Conservation (phyloP, 1,140 invertebrate genomes). For the Drosophila hydei region DNA sequence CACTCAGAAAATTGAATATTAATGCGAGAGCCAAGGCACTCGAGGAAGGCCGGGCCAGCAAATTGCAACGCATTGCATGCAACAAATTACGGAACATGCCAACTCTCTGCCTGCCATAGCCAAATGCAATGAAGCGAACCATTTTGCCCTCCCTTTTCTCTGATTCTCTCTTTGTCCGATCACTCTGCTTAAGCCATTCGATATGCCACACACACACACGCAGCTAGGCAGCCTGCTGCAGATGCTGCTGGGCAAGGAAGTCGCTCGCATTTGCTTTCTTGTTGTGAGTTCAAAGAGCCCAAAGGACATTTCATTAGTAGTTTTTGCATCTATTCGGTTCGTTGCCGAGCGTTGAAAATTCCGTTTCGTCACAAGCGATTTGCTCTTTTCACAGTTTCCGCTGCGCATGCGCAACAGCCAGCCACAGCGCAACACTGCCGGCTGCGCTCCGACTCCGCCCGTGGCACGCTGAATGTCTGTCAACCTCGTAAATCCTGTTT, state of each 20-base stretch:
- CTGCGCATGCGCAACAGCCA: conserved; percentile 47
- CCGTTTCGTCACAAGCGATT: conserved; percentile 78
- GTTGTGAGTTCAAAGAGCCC: conserved; percentile 15
- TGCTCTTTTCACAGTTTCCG: conserved; percentile 73
- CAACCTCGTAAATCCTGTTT: conserved; percentile 80
- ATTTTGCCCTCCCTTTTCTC: conserved; percentile 41
- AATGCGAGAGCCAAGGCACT: conserved; percentile 57
- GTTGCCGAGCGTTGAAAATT: conserved; percentile 74
- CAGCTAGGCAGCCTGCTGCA: conserved; percentile 25
- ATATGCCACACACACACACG: conserved; percentile 42
- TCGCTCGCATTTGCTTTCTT: background rate
- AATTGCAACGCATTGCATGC: conserved; percentile 66
- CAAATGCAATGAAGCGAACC: conserved; percentile 68
- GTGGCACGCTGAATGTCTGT: conserved; percentile 58
- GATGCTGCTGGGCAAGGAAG: no score
- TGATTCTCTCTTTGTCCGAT: background rate
- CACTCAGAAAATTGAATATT: conserved; percentile 77
- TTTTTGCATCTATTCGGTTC: conserved; percentile 56
- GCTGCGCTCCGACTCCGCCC: no score
- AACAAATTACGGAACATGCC: conserved; percentile 65
- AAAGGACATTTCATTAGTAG: conserved; percentile 81
- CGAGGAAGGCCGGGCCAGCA: conserved; percentile 48
- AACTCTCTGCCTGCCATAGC: conserved; percentile 17
- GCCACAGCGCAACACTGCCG: background rate
- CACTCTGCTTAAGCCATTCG: conserved; percentile 52